A percentile compares a stretch with the other conserved stretches of the same genome.
These are phyloP conservation scores for Pissodes strobi DNA, from an alignment of 1,140 invertebrate genomes.

Conservation along the genomic window DNA sequence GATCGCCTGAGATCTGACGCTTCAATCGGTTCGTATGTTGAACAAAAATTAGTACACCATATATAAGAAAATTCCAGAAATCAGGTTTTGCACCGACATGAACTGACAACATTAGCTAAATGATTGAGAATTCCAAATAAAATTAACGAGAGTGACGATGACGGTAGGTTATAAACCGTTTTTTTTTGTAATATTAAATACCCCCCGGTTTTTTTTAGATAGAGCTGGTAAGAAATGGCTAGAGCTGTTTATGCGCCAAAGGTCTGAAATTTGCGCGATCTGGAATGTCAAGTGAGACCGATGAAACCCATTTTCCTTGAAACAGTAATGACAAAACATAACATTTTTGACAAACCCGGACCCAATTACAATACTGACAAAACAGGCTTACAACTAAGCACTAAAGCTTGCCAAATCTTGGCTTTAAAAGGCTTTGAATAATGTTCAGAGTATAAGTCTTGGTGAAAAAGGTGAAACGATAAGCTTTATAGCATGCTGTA, in stretches of 20 bases:
- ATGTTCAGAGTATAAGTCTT: slow-evolving; percentile 5
- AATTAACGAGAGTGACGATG: slow-evolving; percentile 12
- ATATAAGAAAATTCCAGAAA: slow-evolving; percentile 24
- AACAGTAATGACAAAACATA: slow-evolving; percentile 13
- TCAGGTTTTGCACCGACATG: too few relatives aligned
- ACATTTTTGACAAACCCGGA: slow-evolving; percentile 24
- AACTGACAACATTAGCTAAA: slow-evolving; percentile 7
- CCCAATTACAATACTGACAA: slow-evolving; percentile 25
- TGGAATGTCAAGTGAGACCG: slow-evolving; percentile 17
- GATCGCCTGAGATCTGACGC: background rate
- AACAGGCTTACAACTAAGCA: slow-evolving; percentile 45
- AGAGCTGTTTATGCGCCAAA: slow-evolving; percentile 16
- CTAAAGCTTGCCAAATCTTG: slow-evolving; percentile 44
- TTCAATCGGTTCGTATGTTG: background rate
- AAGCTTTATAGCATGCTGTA: too few relatives aligned
- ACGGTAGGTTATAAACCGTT: too few relatives aligned
- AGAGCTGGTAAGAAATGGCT: too few relatives aligned
- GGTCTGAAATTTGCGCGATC: slow-evolving; percentile 15
- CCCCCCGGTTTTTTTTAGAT: background rate
- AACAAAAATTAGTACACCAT: too few relatives aligned
- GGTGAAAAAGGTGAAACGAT: slow-evolving; percentile 46
- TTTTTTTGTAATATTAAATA: too few relatives aligned
- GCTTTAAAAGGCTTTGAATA: slow-evolving; percentile 50
- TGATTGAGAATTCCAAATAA: slow-evolving; percentile 12
- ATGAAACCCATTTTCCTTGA: slow-evolving; percentile 20